phyloP scores from a whole-genome alignment of 2,888 invertebrate species.

The Clivina fossor region DNA sequence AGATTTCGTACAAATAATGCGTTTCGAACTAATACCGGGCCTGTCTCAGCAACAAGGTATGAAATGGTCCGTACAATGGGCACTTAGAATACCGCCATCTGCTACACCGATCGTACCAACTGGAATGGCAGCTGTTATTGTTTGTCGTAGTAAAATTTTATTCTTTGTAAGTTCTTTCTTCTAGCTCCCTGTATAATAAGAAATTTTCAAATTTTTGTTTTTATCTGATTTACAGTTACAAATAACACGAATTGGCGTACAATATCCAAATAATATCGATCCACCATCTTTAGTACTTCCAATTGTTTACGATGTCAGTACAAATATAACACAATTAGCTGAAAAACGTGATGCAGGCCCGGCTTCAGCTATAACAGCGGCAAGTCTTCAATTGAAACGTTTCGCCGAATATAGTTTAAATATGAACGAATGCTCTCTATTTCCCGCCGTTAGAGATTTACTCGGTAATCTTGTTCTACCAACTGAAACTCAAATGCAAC shows the following conservation, averaged over 20 bases:
- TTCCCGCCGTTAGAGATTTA: conserved; percentile 87
- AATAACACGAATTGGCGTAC: conserved; percentile 67
- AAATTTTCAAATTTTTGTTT: conserved; percentile 12
- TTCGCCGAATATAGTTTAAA: conserved; percentile 74
- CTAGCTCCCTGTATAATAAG: not conserved
- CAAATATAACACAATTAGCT: conserved; percentile 83
- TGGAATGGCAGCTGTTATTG: conserved; percentile 84
- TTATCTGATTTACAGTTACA: conserved; percentile 63
- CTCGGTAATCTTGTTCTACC: conserved; percentile 81
- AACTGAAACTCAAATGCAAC: conserved; percentile 69
- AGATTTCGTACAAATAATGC: conserved; percentile 89
- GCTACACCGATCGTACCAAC: conserved; percentile 85
- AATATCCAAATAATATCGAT: conserved; percentile 63
- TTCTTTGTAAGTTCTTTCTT: conserved; percentile 74
- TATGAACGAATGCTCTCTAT: conserved; percentile 81
- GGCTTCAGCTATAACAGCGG: conserved; percentile 63
- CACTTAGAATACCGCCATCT: conserved; percentile 88
- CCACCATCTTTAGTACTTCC: conserved; percentile 80
- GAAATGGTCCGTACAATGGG: conserved; percentile 91
- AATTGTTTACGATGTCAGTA: conserved; percentile 84
- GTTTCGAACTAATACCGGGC: conserved; percentile 63
- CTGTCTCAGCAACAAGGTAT: conserved; percentile 64
- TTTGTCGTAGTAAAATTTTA: conserved; percentile 83
- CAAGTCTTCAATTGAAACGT: conserved; percentile 65
- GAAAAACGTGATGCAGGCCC: conserved; percentile 74